Conservation (phyloP, 2,113 vertebrate species). For the Zapus hudsonius region DNA sequence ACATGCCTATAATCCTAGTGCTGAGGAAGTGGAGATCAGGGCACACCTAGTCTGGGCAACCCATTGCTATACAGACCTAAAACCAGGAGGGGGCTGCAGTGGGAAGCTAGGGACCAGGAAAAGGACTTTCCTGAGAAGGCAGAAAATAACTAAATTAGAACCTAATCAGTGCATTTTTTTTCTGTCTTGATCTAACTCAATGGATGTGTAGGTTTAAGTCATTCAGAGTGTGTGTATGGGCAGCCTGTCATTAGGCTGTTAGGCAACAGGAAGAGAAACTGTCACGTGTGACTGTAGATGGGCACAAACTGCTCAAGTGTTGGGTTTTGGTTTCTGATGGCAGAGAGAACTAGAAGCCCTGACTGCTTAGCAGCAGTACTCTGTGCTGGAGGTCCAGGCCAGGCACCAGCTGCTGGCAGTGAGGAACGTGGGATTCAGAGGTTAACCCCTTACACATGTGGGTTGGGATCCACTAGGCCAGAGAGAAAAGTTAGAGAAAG, state of each 20-base stretch:
- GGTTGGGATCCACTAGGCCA: background rate
- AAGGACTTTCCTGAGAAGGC: constrained; percentile 20
- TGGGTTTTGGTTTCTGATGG: background rate
- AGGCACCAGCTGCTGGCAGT: accelerated
- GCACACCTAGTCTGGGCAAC: background rate
- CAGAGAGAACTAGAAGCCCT: background rate
- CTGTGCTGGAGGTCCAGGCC: background rate
- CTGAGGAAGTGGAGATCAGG: too few species aligned
- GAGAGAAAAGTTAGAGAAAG: background rate
- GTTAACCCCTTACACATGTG: background rate
- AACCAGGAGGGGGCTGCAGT: background rate
- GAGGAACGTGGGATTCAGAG: background rate
- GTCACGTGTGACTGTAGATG: background rate
- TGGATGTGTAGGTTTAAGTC: background rate
- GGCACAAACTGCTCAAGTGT: background rate
- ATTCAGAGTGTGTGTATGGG: background rate
- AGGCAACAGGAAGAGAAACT: background rate
- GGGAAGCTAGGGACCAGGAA: background rate
- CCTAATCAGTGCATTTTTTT: constrained; percentile 20
- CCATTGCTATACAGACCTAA: background rate
- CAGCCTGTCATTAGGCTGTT: background rate
- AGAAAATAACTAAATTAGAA: constrained; percentile 59
- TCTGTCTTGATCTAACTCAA: constrained; percentile 48
- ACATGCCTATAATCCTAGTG: too few species aligned
- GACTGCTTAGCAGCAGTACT: background rate